phyloP scores from a whole-genome alignment of 2,888 invertebrate species.

The Sphinx pinastri region DNA sequence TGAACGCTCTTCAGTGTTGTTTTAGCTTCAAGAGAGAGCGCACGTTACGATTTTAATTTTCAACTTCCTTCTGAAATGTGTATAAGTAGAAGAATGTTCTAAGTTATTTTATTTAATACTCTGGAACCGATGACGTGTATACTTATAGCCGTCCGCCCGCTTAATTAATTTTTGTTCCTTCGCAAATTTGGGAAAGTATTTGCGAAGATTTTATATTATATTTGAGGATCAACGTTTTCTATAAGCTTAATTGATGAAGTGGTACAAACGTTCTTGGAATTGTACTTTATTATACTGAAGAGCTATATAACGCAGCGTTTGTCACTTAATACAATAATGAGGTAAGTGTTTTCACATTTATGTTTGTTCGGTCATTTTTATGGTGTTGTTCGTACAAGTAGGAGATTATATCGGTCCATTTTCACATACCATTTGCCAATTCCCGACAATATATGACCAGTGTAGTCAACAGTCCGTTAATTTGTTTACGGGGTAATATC shows the following conservation, averaged over 20 bases:
- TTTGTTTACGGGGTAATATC: constrained; percentile 25
- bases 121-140: constrained; percentile 31
- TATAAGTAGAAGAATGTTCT: not conserved
- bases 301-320: not conserved
- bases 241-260: constrained; percentile 27
- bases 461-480: constrained; percentile 21
- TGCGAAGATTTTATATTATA: constrained; percentile 19
- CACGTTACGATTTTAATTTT: constrained; percentile 47
- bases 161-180: not conserved
- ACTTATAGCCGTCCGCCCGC: not conserved
- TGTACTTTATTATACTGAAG: constrained; percentile 7
- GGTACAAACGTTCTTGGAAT: constrained; percentile 18
- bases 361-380: constrained; percentile 23
- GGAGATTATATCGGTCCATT: constrained; percentile 24
- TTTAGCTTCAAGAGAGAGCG: constrained; percentile 55
- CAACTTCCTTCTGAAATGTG: constrained; percentile 5
- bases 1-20: constrained; percentile 64
- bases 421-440: constrained; percentile 23
- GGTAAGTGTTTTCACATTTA: constrained; percentile 29
- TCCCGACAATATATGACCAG: constrained; percentile 16
- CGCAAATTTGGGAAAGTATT: constrained; percentile 21
- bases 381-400: constrained; percentile 17
- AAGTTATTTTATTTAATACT: constrained; percentile 32
- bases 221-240: not conserved
- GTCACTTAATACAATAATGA: constrained; percentile 25